phyloP scores from a whole-genome alignment of 2,888 invertebrate genomes.

The Rotaria socialis region DNA sequence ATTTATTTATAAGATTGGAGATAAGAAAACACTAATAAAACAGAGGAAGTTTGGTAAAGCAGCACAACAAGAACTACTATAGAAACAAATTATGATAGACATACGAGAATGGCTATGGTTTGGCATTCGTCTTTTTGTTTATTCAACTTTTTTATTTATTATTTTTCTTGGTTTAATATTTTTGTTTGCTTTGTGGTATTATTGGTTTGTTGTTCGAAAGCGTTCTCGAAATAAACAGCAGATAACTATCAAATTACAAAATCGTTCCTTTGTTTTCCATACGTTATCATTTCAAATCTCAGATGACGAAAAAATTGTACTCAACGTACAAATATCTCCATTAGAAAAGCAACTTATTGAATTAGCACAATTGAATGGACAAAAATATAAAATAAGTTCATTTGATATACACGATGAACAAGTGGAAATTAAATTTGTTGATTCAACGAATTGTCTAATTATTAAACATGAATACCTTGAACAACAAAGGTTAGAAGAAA shows the following conservation, averaged over 20 bases:
- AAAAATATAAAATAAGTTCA: neutral
- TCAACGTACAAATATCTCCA: neutral
- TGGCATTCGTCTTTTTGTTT: neutral
- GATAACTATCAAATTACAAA: neutral
- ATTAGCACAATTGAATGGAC: slow-evolving; percentile 17
- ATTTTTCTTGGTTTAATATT: neutral
- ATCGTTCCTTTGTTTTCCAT: neutral
- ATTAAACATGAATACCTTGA: slow-evolving; percentile 13
- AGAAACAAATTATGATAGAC: neutral
- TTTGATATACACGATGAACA: neutral
- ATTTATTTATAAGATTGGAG: neutral
- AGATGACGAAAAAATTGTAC: neutral
- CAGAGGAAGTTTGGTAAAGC: neutral
- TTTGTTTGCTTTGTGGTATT: neutral
- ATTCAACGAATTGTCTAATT: neutral
- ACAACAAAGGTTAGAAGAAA: neutral
- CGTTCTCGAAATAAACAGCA: neutral
- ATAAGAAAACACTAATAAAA: neutral
- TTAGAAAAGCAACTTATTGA: neutral
- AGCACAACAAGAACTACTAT: neutral
- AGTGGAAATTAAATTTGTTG: neutral
- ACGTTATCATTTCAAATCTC: slow-evolving; percentile 1
- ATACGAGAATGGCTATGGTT: neutral
- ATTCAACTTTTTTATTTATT: neutral
- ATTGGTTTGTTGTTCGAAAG: neutral